phyloP scores from a whole-genome alignment of 2,113 vertebrate species.

The Mellivora capensis region DNA sequence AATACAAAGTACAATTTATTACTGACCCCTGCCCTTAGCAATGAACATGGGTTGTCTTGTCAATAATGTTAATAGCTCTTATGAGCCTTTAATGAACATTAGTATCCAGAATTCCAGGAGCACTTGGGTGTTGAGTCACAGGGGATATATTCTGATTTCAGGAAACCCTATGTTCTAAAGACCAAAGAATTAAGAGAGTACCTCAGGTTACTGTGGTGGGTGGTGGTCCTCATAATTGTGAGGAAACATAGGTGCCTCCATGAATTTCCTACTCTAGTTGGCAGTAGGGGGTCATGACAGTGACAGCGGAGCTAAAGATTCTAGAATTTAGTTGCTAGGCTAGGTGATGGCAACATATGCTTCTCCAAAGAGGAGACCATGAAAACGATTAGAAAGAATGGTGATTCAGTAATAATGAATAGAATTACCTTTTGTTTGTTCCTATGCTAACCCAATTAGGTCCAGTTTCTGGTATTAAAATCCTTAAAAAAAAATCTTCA shows the following conservation, averaged over 20 bases:
- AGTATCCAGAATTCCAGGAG: background rate
- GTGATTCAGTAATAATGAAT: background rate
- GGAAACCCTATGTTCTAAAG: background rate
- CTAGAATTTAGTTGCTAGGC: background rate
- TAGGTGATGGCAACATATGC: background rate
- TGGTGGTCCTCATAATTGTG: background rate
- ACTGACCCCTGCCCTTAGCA: background rate
- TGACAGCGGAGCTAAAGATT: background rate
- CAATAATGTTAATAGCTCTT: background rate
- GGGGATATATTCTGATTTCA: background rate
- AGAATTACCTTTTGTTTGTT: background rate
- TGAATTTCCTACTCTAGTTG: background rate
- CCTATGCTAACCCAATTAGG: background rate
- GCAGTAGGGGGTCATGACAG: background rate
- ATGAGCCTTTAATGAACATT: background rate
- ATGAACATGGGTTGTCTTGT: background rate
- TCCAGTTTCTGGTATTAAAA: background rate
- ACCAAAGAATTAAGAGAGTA: background rate
- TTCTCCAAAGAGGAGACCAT: background rate
- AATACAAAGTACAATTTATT: background rate
- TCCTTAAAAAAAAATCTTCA: background rate
- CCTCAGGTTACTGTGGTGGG: background rate
- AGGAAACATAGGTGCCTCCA: too few relatives aligned
- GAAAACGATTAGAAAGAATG: background rate
- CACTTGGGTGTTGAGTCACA: background rate